Percentiles rank a stretch among this genome's conserved stretches.
Evolutionary conservation across 92 coral and sea anemone genomes (phyloP).

Genomic region (Zoanthus sansibaricus): DNA sequence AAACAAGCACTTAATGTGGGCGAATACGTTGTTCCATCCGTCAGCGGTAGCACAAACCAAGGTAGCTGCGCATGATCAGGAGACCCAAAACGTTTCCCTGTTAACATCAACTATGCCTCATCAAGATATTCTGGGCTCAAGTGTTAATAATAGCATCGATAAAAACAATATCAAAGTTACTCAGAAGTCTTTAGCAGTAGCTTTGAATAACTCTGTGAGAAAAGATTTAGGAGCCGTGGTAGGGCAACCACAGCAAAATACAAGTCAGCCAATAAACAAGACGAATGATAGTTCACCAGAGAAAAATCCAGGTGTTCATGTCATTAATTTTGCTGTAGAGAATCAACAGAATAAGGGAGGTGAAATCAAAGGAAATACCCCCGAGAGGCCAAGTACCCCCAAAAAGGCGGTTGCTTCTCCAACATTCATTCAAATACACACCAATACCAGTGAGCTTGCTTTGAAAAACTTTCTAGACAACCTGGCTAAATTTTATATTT

Average conservation of each 20-base stretch:
- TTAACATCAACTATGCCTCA: too few relatives aligned
- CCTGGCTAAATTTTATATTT: constrained; percentile 32
- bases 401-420: background rate
- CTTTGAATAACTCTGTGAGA: constrained; percentile 28
- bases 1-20: constrained; percentile 20
- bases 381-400: background rate
- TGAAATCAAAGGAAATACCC: background rate
- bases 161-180: background rate
- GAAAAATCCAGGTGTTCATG: background rate
- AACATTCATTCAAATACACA: constrained; percentile 30
- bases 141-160: background rate
- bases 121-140: background rate
- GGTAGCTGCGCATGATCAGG: background rate
- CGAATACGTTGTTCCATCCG: constrained; percentile 23
- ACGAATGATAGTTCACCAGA: background rate
- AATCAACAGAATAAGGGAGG: background rate
- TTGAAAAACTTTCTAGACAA: constrained; percentile 23
- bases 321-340: background rate
- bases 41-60: constrained; percentile 24
- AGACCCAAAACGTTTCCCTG: background rate
- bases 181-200: constrained; percentile 18
- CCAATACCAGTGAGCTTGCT: constrained; percentile 34
- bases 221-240: background rate
- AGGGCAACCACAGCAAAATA: background rate
- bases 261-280: background rate